Percentiles rank a stretch among this genome's conserved stretches.
These are phyloP conservation scores for Pseudochaenichthys georgianus DNA, from an alignment of 2,797 vertebrate species.

Conservation along the genomic window DNA sequence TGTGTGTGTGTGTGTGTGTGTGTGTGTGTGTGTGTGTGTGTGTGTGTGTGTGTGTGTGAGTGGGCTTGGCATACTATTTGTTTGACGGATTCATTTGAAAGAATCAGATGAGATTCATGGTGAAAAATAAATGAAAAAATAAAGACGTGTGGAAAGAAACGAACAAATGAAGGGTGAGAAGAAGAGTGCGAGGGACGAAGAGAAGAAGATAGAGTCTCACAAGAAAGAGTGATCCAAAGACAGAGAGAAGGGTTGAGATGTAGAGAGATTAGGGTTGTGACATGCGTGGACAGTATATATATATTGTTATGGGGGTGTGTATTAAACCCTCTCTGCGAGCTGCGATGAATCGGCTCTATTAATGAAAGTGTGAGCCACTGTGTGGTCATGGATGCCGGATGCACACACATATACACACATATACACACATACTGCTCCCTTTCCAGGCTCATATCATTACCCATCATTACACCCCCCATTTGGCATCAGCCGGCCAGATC, in stretches of 20 bases:
- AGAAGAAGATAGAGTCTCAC: not conserved
- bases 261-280: conserved; percentile 30
- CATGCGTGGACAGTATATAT: conserved; percentile 55
- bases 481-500: conserved; percentile 84
- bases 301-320: conserved; percentile 67
- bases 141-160: conserved; percentile 39
- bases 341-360: conserved; percentile 79
- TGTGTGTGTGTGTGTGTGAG: too few relatives aligned
- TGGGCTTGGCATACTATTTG: conserved; percentile 18
- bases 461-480: conserved; percentile 87
- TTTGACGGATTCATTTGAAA: conserved; percentile 72
- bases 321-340: conserved; percentile 74
- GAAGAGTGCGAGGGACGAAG: conserved; percentile 10
- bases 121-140: conserved; percentile 59
- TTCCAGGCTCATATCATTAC: conserved; percentile 85
- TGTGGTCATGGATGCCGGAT: conserved; percentile 64
- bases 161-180: conserved; percentile 32
- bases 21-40: too few relatives aligned
- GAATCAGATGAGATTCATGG: conserved; percentile 63
- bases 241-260: not conserved
- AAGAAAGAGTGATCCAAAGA: conserved; percentile 21
- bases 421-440: conserved; percentile 55
- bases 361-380: conserved; percentile 76
- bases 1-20: conserved; percentile 8
- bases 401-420: conserved; percentile 22